A percentile compares a stretch with the other conserved stretches of the same genome.
Conservation (phyloP, 2,113 vertebrate genomes). For the Microtus ochrogaster region DNA sequence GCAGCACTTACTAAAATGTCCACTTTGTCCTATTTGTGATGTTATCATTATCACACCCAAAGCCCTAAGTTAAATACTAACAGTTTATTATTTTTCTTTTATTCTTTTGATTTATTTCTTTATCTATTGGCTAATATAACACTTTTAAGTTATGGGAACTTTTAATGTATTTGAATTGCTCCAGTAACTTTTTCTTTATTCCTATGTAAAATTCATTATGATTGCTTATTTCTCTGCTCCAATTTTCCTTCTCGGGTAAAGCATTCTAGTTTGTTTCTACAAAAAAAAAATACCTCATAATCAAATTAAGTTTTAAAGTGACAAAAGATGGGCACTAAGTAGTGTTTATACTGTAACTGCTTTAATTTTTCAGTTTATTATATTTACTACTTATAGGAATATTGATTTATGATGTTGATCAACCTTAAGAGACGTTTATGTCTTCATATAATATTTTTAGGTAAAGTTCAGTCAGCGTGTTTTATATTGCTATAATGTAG, state of each 20-base stretch:
- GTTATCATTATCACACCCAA: not conserved
- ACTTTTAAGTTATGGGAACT: not conserved
- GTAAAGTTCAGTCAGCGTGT: no score
- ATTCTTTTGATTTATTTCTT: not conserved
- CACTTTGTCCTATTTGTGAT: not conserved
- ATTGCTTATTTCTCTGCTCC: not conserved
- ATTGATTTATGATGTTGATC: no score
- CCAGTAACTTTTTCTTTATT: not conserved
- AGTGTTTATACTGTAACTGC: not conserved
- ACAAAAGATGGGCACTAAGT: not conserved
- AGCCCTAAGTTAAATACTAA: not conserved
- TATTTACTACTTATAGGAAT: no score
- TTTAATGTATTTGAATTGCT: not conserved
- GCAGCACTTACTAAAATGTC: not conserved
- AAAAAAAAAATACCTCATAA: not conserved
- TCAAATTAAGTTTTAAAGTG: not conserved
- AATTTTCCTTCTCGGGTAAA: not conserved
- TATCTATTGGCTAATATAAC: not conserved
- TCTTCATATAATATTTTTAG: no score
- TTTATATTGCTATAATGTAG: no score
- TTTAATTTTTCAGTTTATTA: not conserved
- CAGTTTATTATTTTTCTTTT: not conserved
- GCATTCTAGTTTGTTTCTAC: not conserved
- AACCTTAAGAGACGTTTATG: no score
- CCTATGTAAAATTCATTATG: rapidly evolving